Conservation (phyloP, 2,888 invertebrate species). For the Pterostichus madidus region DNA sequence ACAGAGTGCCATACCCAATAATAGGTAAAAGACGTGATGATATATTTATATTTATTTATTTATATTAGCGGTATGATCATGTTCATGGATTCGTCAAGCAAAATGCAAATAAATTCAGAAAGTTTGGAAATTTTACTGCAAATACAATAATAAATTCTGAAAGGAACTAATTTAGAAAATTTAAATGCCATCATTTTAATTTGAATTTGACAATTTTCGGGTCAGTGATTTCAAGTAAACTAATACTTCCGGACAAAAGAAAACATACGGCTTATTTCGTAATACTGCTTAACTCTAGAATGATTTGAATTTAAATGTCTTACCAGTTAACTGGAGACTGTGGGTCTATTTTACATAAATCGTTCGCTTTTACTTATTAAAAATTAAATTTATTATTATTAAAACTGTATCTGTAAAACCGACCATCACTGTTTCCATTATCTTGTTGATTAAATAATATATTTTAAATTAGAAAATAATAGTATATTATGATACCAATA, state of each 20-base stretch:
- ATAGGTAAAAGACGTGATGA: no score
- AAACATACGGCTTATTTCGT: slow-evolving; percentile 32
- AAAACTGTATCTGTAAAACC: not conserved
- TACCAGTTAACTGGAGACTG: not conserved
- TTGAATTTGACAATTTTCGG: slow-evolving; percentile 11
- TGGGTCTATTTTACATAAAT: not conserved
- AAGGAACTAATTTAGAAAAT: slow-evolving; percentile 13
- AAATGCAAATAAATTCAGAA: not conserved
- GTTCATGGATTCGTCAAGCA: no score
- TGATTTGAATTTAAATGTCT: slow-evolving; percentile 21
- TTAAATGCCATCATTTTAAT: slow-evolving; percentile 19
- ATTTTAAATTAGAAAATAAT: no score
- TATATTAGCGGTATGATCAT: not conserved
- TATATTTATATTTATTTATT: no score
- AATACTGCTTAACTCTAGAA: slow-evolving; percentile 13
- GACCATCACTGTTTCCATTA: no score
- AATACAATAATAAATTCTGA: not conserved
- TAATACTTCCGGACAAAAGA: slow-evolving; percentile 46
- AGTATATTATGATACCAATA: no score
- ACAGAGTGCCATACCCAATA: no score
- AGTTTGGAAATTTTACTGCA: not conserved
- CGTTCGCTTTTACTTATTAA: not conserved
- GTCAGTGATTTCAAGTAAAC: slow-evolving; percentile 48
- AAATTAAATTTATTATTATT: not conserved
- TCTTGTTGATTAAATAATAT: no score